These are phyloP conservation scores for Micrasema minimum DNA, from an alignment of 1,140 invertebrate genomes.

Conservation along the genomic window DNA sequence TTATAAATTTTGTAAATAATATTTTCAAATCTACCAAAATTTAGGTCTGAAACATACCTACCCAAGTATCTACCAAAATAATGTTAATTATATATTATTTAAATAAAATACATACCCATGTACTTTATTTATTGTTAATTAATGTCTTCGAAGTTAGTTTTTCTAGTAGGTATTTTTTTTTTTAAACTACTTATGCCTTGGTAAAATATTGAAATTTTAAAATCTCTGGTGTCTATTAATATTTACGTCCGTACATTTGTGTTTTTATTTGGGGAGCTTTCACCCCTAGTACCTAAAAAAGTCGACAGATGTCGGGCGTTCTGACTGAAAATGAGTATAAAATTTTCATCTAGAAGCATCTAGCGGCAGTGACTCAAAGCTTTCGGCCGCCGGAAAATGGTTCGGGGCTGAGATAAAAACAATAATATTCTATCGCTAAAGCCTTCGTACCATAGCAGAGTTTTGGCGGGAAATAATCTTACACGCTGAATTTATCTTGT, in stretches of 20 bases:
- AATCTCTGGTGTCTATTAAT: too few relatives aligned
- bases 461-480: neutral
- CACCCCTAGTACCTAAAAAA: conserved; percentile 29
- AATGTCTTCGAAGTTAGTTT: too few relatives aligned
- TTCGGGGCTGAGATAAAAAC: conserved; percentile 46
- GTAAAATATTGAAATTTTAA: too few relatives aligned
- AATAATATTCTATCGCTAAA: conserved; percentile 18
- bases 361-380: conserved; percentile 31
- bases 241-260: too few relatives aligned
- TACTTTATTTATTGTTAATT: too few relatives aligned
- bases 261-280: too few relatives aligned
- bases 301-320: conserved; percentile 41
- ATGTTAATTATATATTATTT: too few relatives aligned
- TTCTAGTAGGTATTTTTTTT: too few relatives aligned
- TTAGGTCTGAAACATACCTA: too few relatives aligned
- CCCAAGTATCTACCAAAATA: too few relatives aligned
- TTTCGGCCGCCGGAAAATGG: conserved; percentile 33
- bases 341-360: conserved; percentile 33
- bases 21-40: neutral
- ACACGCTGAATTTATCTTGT: neutral
- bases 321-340: neutral
- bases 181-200: too few relatives aligned
- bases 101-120: too few relatives aligned
- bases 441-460: conserved; percentile 6
- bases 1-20: neutral